Conservation (phyloP, 2,888 invertebrate species). For the Sarcophaga carnaria region DNA sequence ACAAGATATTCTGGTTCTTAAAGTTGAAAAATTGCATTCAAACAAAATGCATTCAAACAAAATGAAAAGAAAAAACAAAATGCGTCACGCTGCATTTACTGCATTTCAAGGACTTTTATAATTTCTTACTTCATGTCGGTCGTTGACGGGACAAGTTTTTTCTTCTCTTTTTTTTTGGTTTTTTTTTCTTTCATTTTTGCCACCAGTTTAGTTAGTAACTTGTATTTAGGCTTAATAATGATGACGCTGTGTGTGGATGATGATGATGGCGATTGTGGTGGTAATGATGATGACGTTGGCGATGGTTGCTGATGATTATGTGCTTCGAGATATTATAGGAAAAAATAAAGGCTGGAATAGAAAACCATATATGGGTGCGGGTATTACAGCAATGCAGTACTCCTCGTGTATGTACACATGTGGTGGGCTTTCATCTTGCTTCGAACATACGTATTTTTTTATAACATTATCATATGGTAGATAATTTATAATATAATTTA, state of each 20-base stretch:
- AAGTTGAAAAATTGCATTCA: slow-evolving; percentile 52
- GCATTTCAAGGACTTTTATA: slow-evolving; percentile 77
- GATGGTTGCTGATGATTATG: slow-evolving; percentile 7
- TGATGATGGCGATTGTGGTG: slow-evolving; percentile 9
- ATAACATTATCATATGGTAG: slow-evolving; percentile 49
- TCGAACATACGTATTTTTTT: not conserved
- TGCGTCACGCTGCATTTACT: slow-evolving; percentile 74
- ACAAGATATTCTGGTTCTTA: slow-evolving; percentile 66
- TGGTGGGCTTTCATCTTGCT: too few species aligned
- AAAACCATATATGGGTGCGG: slow-evolving; percentile 56
- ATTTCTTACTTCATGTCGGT: slow-evolving; percentile 69
- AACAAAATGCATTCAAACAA: slow-evolving; percentile 22
- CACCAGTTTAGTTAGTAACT: slow-evolving; percentile 37
- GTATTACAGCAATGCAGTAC: slow-evolving; percentile 29
- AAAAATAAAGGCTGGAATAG: slow-evolving; percentile 33
- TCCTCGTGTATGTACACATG: slow-evolving; percentile 1
- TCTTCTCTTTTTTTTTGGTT: slow-evolving; percentile 4
- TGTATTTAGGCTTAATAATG: slow-evolving; percentile 46
- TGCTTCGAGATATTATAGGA: slow-evolving; percentile 5
- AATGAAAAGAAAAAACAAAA: slow-evolving; percentile 48
- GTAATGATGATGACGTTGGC: not conserved
- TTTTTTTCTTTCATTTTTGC: slow-evolving; percentile 3
- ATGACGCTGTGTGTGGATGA: not conserved
- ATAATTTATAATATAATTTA: not conserved
- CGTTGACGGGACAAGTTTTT: slow-evolving; percentile 71